Percentiles rank a stretch among this genome's conserved stretches.
Evolutionary conservation across 2,888 invertebrate genomes (phyloP).

Genomic region (Trissolcus brochymenae): DNA sequence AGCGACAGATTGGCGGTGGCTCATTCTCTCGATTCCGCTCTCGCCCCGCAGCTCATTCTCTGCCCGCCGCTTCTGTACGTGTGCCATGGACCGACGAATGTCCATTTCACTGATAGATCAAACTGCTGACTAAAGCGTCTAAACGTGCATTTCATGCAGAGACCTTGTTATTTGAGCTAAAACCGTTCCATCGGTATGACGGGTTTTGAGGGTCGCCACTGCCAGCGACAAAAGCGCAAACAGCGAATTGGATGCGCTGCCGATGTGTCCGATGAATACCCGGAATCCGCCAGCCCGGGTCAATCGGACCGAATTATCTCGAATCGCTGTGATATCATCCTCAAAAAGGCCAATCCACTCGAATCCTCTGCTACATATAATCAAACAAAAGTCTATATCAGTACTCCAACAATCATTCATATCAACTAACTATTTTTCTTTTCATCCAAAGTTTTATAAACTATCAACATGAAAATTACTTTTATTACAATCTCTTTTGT

Average conservation of each 20-base stretch:
- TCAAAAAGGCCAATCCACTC: background rate
- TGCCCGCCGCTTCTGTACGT: conserved; percentile 33
- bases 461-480: too few species aligned
- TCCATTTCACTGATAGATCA: conserved; percentile 76
- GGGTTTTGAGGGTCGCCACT: conserved; percentile 31
- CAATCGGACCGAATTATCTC: conserved; percentile 2
- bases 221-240: conserved; percentile 30
- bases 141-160: conserved; percentile 60
- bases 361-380: too few species aligned
- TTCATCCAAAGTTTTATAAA: too few species aligned
- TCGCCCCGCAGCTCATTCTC: conserved; percentile 46
- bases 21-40: conserved; percentile 54
- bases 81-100: conserved; percentile 63
- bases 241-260: conserved; percentile 37
- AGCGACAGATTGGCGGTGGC: conserved; percentile 74
- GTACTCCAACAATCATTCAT: too few species aligned
- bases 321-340: background rate
- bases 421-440: too few species aligned
- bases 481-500: too few species aligned
- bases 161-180: conserved; percentile 46
- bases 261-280: conserved; percentile 10
- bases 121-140: conserved; percentile 70
- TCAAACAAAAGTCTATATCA: too few species aligned
- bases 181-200: conserved; percentile 23
- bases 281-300: conserved; percentile 8